Percentiles rank a stretch among this genome's conserved stretches.
Evolutionary conservation across 2,113 vertebrate genomes (phyloP).

Genomic region (Amazona vittata): DNA sequence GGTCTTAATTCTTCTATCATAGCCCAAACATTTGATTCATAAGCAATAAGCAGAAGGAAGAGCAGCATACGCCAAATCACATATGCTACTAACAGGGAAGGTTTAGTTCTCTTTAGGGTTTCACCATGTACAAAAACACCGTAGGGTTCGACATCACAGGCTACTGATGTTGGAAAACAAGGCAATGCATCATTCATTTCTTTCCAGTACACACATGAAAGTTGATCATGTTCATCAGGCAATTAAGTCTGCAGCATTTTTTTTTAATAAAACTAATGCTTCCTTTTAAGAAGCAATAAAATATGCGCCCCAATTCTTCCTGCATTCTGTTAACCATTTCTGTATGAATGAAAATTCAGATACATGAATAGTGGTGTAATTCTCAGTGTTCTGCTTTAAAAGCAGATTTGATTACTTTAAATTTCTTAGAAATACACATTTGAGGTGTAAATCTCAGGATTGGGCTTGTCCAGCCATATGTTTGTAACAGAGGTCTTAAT

Average conservation of each 20-base stretch:
- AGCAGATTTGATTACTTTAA: not conserved
- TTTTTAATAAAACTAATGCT: not conserved
- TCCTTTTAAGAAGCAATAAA: not conserved
- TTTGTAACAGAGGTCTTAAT: not conserved
- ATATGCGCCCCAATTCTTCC: not conserved
- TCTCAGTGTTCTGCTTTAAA: not conserved
- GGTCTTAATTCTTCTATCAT: not conserved
- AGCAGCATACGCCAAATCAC: not conserved
- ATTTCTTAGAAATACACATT: not conserved
- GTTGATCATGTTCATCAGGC: not conserved
- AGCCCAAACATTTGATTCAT: not conserved
- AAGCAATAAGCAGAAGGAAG: not conserved
- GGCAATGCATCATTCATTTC: not conserved
- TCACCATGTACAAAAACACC: not conserved
- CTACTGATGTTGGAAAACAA: not conserved
- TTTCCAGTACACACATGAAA: not conserved
- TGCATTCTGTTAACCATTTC: not conserved
- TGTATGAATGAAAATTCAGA: not conserved
- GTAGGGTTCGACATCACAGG: not conserved
- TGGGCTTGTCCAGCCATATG: not conserved
- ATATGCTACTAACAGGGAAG: not conserved
- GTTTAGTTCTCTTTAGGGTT: not conserved
- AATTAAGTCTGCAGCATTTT: not conserved
- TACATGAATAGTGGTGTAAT: too few relatives aligned
- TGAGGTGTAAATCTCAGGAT: fast-evolving